Base-by-base conservation (phyloP, 2,888 invertebrate species). In the Luffia ferchaultella region DNA sequence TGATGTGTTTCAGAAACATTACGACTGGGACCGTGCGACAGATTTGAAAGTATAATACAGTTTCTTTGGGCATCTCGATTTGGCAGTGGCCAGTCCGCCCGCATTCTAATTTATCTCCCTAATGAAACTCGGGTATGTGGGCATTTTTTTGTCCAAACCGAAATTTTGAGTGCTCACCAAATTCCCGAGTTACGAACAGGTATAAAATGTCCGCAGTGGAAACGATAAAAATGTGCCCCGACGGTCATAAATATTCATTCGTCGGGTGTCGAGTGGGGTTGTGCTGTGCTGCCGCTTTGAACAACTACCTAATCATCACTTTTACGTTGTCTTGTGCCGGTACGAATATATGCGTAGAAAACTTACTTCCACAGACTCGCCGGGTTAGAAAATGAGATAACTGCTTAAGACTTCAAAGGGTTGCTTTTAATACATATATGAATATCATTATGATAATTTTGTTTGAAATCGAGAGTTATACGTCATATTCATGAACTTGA, bases 31-130 rank as follows among this genome's bases (percentile, higher is more conserved):
- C 68, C 72, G 74, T 67, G 65, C 53, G 54, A 16, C 61, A 60
- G n/a, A 79, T 80, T 75, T 78, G 62, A 75, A 80, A 79, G 76
- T 80, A 76, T 80, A 80, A 80, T 79, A 63, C 61, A 62, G 64
- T 57, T 61, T 60, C 62, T 60, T 62, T 58, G 54, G 50, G 54
- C 55, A 50, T 54, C 70, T 68, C 58, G 66, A 67, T 69, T 71
- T 65, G 73, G 69, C 58, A 52, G 55, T 58, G 61, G 64, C 60
- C 61, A 67, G 67, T 65, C 63, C 68, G 68, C 58, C 61, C 65
- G 72, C 70, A 74, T 76, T 66, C 72, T 73, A 73, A 79, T 76
- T 73, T 70, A 70, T 67, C 62, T 64, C 64, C 69, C 70, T 77
- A 77, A 77, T 78, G 73, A 78, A 78, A 78, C 68, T 65, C 59